phyloP scores from a whole-genome alignment of 2,888 invertebrate genomes.

The Pheosia tremula region DNA sequence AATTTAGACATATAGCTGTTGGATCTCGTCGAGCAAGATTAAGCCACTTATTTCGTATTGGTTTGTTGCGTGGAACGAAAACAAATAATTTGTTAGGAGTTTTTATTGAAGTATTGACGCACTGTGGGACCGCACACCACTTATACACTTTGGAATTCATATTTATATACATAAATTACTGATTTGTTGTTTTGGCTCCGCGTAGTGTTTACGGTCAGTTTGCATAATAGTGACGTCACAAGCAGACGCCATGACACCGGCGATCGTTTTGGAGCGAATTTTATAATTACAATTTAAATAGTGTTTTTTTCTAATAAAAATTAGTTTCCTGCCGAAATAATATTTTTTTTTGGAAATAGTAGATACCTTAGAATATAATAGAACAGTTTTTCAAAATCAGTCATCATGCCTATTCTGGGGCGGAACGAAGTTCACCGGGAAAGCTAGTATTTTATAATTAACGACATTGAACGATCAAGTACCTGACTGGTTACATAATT shows the following conservation, averaged over 20 bases:
- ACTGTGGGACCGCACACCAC: slow-evolving; percentile 16
- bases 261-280: too few species aligned
- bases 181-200: neutral
- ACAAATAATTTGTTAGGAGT: slow-evolving; percentile 15
- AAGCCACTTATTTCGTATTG: slow-evolving; percentile 11
- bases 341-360: too few species aligned
- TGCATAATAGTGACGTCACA: neutral
- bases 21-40: slow-evolving; percentile 12
- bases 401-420: too few species aligned
- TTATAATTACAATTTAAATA: too few species aligned
- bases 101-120: slow-evolving; percentile 9
- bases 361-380: neutral
- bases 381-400: neutral
- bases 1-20: neutral
- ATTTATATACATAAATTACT: slow-evolving; percentile 2
- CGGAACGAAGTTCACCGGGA: too few species aligned
- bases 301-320: too few species aligned
- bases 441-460: too few species aligned
- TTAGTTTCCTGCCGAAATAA: too few species aligned
- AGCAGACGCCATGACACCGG: slow-evolving; percentile 1
- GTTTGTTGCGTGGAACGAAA: slow-evolving; percentile 9
- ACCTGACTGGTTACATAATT: too few species aligned
- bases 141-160: slow-evolving; percentile 4
- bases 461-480: too few species aligned
- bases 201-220: neutral